Percentiles rank a stretch among this genome's conserved stretches.
Conservation (phyloP, 2,113 vertebrate species). For the Osmerus eperlanus region DNA sequence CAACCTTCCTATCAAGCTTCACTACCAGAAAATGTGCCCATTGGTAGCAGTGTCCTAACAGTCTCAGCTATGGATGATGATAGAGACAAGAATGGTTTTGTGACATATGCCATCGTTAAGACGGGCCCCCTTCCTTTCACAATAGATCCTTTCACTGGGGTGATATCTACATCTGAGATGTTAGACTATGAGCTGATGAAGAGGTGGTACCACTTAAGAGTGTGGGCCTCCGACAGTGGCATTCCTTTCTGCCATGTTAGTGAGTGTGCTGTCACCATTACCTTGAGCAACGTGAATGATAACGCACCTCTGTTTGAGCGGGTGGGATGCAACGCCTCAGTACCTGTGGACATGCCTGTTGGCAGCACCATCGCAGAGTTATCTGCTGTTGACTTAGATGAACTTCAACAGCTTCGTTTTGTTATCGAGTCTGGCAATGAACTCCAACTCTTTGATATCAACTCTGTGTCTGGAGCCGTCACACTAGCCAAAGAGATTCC, state of each 20-base stretch:
- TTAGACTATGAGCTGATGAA: constrained; percentile 95
- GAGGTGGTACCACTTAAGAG: constrained; percentile 81
- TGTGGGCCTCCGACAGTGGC: constrained; percentile 93
- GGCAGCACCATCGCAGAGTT: constrained; percentile 74
- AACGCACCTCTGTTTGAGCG: constrained; percentile 89
- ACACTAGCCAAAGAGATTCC: constrained; percentile 74
- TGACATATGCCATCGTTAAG: constrained; percentile 83
- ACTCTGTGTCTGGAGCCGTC: constrained; percentile 80
- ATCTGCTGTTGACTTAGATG: constrained; percentile 89
- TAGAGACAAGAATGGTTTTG: constrained; percentile 79
- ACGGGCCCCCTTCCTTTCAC: constrained; percentile 78
- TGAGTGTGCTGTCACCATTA: constrained; percentile 83
- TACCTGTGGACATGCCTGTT: constrained; percentile 75
- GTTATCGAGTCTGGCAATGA: constrained; percentile 87
- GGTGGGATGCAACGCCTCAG: constrained; percentile 83
- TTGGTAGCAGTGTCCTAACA: constrained; percentile 82
- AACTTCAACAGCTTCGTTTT: constrained; percentile 86
- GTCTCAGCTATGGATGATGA: constrained; percentile 82
- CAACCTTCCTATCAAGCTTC: constrained; percentile 74
- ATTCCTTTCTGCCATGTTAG: constrained; percentile 84
- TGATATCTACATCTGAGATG: constrained; percentile 81
- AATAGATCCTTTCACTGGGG: constrained; percentile 84
- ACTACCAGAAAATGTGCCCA: constrained; percentile 84
- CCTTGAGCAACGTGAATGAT: constrained; percentile 90
- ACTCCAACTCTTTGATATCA: constrained; percentile 77